Percentiles rank a stretch among this genome's conserved stretches.
Evolutionary conservation across 1,140 invertebrate species (phyloP).

Genomic region (Wasmannia auropunctata): DNA sequence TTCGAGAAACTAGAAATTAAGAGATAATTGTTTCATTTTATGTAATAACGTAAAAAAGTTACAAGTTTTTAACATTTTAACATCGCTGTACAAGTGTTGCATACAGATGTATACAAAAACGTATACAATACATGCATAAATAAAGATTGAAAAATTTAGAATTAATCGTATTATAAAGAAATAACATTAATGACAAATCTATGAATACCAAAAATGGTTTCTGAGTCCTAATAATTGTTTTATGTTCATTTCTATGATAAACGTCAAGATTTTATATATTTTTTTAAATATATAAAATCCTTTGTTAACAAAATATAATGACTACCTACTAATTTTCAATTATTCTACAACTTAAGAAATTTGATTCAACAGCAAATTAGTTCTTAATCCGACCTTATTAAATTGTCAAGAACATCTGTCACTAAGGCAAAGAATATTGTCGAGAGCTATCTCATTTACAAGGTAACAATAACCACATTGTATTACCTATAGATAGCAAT

Average conservation of each 20-base stretch:
- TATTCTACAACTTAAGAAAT: not conserved
- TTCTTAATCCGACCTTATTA: not conserved
- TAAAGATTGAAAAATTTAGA: not conserved
- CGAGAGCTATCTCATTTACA: not conserved
- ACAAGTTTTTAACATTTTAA: not conserved
- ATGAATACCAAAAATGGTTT: not conserved
- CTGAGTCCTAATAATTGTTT: not conserved
- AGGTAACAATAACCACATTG: not conserved
- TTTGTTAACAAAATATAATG: too few species aligned
- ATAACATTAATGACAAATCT: not conserved
- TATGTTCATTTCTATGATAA: not conserved
- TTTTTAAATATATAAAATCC: too few species aligned
- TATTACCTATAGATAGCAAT: not conserved
- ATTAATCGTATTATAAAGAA: not conserved
- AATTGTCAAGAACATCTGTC: not conserved
- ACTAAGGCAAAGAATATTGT: not conserved
- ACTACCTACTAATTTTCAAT: not conserved
- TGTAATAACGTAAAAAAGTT: not conserved
- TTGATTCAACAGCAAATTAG: not conserved
- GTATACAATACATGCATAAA: not conserved
- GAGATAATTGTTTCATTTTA: not conserved
- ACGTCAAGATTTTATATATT: not conserved
- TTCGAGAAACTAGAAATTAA: not conserved
- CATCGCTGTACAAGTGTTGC: not conserved
- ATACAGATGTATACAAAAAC: not conserved